Evolutionary conservation across 2,797 vertebrate species (phyloP), one percentile per base, ranked within the genome.

Genomic region (Phoeniculus purpureus): DNA sequence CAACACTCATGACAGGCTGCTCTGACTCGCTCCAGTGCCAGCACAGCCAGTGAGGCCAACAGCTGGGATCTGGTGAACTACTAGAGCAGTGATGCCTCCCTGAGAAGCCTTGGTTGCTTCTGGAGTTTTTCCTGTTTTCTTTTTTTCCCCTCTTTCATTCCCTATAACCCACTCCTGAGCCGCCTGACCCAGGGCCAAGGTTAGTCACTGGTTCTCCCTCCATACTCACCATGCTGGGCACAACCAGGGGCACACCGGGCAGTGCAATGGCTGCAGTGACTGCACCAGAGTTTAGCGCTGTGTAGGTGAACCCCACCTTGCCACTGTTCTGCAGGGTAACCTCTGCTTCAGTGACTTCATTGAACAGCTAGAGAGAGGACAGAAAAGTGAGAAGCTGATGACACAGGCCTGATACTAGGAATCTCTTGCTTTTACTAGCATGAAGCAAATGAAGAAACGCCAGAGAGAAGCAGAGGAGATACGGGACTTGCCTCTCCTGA

Each of bases 321-420:
- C 99, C 98, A 0, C 91, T 98, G 94, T 98, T 99, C 71, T 13
- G 97, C 66, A 99, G 96, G 16, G 95, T 98, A 72, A 99, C 50
- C 76, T 97, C 89, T 12, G 94, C 96, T 89, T 98, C 91, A 0
- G 91, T 96, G 50, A 98, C 92, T 7, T 95, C 70, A 34, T 98
- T 96, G 92, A 99, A 99, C 32, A 97, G 87, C 99, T 99, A 73
- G 6, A 80, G 29, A 81, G 85, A 81, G 52, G 60, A 61, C 2
- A 80, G 34, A 65, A 23, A 8, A 48, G 40, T 6, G 37, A 50
- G 48, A 56, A 60, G 47, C 29, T 82, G 27, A 0, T 31, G 52
- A 52, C 13, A 62, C 6, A 37, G 18, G 25, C 11, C 31, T 62
- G 58, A 7, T 47, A 23, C 11, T 52, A 68, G 21, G 16, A 48